Evolutionary conservation across 2,888 invertebrate species (phyloP).

Genomic region (Brachylomia viminalis): DNA sequence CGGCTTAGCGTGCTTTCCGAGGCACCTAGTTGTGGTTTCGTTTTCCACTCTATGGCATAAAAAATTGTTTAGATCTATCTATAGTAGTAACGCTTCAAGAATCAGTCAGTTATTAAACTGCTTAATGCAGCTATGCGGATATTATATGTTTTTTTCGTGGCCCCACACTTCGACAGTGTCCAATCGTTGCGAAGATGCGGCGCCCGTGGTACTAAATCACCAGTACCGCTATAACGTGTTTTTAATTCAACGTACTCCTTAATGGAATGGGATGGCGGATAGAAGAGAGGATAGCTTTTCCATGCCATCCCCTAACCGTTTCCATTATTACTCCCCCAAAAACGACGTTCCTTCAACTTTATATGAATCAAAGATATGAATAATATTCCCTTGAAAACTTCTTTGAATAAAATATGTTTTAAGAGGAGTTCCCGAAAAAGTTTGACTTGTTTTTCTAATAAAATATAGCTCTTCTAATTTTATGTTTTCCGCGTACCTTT

Average conservation of each 20-base stretch:
- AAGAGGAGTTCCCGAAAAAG: slow-evolving; percentile 43
- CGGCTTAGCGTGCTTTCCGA: neutral
- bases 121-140: neutral
- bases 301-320: slow-evolving; percentile 16
- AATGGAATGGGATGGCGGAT: slow-evolving; percentile 50
- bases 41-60: neutral
- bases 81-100: neutral
- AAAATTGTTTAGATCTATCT: neutral
- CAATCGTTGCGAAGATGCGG: slow-evolving; percentile 67
- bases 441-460: slow-evolving; percentile 45
- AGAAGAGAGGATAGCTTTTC: slow-evolving; percentile 21
- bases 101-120: neutral
- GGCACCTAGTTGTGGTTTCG: neutral
- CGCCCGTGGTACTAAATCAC: slow-evolving; percentile 69
- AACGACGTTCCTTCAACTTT: slow-evolving; percentile 31
- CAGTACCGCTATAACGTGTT: slow-evolving; percentile 67
- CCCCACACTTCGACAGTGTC: slow-evolving; percentile 57
- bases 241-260: slow-evolving; percentile 65
- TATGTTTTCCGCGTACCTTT: slow-evolving; percentile 20
- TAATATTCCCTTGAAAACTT: slow-evolving; percentile 50
- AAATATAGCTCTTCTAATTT: slow-evolving; percentile 42
- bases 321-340: slow-evolving; percentile 46
- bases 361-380: slow-evolving; percentile 52
- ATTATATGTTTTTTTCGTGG: slow-evolving; percentile 16
- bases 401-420: slow-evolving; percentile 55